Percentiles rank a stretch among this genome's conserved stretches.
phyloP scores from a whole-genome alignment of 2,888 invertebrate genomes.

The Gonocerus acuteangulatus region DNA sequence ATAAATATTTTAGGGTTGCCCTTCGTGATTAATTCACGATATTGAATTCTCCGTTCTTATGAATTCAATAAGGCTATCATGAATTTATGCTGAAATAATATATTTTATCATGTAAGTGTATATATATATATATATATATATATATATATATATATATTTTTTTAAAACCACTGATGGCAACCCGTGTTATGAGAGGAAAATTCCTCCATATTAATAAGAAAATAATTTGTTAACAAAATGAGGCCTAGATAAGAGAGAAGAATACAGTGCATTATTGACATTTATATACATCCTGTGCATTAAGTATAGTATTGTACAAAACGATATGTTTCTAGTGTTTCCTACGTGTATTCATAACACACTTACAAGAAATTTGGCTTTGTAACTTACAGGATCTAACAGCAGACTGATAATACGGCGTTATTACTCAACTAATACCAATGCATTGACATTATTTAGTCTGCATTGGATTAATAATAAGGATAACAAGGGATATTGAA shows the following conservation, averaged over 20 bases:
- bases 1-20: not conserved
- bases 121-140: too few relatives aligned
- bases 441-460: too few relatives aligned
- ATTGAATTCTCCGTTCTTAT: too few relatives aligned
- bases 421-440: too few relatives aligned
- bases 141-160: too few relatives aligned
- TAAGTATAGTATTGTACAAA: constrained; percentile 25
- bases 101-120: too few relatives aligned
- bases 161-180: constrained; percentile 1
- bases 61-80: too few relatives aligned
- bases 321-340: constrained; percentile 27
- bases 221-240: constrained; percentile 7
- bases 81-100: too few relatives aligned
- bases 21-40: not conserved
- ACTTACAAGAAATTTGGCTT: not conserved
- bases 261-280: constrained; percentile 22
- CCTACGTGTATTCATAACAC: constrained; percentile 28
- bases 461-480: too few relatives aligned
- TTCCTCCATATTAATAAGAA: constrained; percentile 1
- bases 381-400: too few relatives aligned
- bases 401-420: not conserved
- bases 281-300: constrained; percentile 27
- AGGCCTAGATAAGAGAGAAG: constrained; percentile 7
- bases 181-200: constrained; percentile 4
- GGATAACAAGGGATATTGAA: too few relatives aligned